phyloP scores from a whole-genome alignment of 37 sponge, comb jelly and placozoan species.

The Crambe crambe region DNA sequence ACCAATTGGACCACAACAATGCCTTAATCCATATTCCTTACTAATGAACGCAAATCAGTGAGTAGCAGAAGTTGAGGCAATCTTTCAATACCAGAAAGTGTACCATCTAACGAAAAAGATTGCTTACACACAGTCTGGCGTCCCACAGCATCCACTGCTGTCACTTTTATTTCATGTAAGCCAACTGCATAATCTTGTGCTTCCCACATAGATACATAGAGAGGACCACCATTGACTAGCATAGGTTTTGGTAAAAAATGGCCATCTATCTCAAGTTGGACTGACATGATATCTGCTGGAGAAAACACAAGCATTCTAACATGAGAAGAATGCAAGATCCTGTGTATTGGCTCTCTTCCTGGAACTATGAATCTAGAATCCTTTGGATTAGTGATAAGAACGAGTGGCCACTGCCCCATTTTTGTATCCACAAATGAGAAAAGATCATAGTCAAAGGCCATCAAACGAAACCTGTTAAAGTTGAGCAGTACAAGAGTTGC shows the following conservation, averaged over 20 bases:
- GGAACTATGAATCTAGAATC: conserved; percentile 66
- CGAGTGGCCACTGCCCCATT: conserved; percentile 74
- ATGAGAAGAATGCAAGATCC: conserved; percentile 85
- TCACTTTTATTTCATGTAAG: conserved; percentile 58
- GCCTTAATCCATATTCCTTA: conserved; percentile 7
- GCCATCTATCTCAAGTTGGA: conserved; percentile 70
- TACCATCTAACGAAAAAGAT: conserved; percentile 67
- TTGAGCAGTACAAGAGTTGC: neutral
- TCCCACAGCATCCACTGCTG: conserved; percentile 52
- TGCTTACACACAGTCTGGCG: conserved; percentile 29
- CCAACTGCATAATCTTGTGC: conserved; percentile 45
- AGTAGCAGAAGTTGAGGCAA: conserved; percentile 59
- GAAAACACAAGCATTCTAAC: conserved; percentile 86
- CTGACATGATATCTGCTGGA: conserved; percentile 42
- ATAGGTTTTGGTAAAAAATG: conserved; percentile 7
- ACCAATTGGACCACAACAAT: neutral
- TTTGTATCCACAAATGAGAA: conserved; percentile 77
- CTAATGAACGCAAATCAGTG: conserved; percentile 58
- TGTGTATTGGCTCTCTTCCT: conserved; percentile 55
- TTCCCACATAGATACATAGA: conserved; percentile 80
- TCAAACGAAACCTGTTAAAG: conserved; percentile 67
- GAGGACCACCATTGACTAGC: conserved; percentile 35
- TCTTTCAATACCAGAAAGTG: neutral
- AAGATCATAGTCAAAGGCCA: conserved; percentile 90
- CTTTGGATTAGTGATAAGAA: conserved; percentile 87